Percentiles rank a stretch among this genome's conserved stretches.
These are phyloP conservation scores for Pseudomyrmex gracilis DNA, from an alignment of 1,140 invertebrate genomes.

Conservation along the genomic window DNA sequence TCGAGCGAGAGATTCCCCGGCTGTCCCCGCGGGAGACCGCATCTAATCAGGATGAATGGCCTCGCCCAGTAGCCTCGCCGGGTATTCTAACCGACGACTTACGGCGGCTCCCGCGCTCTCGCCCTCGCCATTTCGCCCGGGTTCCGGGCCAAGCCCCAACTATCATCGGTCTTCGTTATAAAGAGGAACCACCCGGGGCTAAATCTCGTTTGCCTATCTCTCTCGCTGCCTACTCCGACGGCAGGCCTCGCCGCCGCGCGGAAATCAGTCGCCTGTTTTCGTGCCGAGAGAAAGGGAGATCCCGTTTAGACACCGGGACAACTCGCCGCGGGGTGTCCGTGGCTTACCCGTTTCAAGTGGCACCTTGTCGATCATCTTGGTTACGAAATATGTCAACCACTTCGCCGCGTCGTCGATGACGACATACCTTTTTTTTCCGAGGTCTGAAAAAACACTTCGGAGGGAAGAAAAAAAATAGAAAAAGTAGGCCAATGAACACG, in stretches of 20 bases:
- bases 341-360: conserved; percentile 60
- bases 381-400: conserved; percentile 67
- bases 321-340: conserved; percentile 52
- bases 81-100: conserved; percentile 76
- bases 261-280: conserved; percentile 53
- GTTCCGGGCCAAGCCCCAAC: conserved; percentile 62
- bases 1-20: conserved; percentile 71
- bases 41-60: conserved; percentile 82
- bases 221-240: conserved; percentile 16
- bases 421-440: conserved; percentile 16
- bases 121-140: conserved; percentile 56
- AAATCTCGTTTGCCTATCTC: conserved; percentile 77
- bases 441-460: conserved; percentile 58
- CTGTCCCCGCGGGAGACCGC: conserved; percentile 78
- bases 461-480: conserved; percentile 43
- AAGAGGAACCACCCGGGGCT: conserved; percentile 72
- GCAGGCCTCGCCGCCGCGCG: conserved; percentile 25
- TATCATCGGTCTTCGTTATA: conserved; percentile 82
- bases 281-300: neutral
- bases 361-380: conserved; percentile 71
- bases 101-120: conserved; percentile 49
- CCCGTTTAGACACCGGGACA: conserved; percentile 45
- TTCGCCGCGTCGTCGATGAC: conserved; percentile 30
- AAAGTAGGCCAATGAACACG: conserved; percentile 74
- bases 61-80: conserved; percentile 73